A percentile compares a stretch with the other conserved stretches of the same genome.
Conservation (phyloP, 2,797 vertebrate genomes). For the Peromyscus attwateri region DNA sequence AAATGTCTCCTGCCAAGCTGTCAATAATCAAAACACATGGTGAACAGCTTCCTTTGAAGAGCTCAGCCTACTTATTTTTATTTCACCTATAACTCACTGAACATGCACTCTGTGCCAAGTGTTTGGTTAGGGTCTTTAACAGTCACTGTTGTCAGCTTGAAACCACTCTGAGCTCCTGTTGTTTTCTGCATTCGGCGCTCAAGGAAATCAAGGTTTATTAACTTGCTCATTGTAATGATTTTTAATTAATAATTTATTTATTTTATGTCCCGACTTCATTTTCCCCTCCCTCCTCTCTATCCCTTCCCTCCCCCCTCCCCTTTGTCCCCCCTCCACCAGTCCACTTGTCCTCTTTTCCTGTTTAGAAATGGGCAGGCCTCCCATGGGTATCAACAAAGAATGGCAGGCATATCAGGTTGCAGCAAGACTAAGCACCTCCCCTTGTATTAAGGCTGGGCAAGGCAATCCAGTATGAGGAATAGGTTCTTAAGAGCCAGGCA, state of each 20-base stretch:
- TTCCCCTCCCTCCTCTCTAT: background rate
- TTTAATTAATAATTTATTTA: background rate
- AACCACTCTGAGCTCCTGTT: background rate
- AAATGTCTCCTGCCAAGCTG: background rate
- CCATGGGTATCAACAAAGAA: background rate
- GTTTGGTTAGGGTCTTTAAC: background rate
- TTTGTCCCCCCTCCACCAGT: background rate
- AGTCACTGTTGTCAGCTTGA: background rate
- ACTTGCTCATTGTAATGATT: background rate
- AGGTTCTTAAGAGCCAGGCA: background rate
- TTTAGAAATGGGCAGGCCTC: background rate
- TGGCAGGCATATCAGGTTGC: background rate
- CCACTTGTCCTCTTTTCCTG: background rate
- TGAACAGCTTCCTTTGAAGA: slow-evolving; percentile 5
- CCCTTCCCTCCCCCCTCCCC: too few species aligned
- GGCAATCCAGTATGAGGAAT: background rate
- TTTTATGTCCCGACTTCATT: background rate
- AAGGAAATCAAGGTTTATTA: background rate
- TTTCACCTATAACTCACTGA: slow-evolving; percentile 3
- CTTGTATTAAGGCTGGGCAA: background rate
- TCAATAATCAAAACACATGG: slow-evolving; percentile 5
- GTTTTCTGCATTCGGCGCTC: background rate
- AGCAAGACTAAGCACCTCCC: background rate
- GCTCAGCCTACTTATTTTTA: slow-evolving; percentile 35
- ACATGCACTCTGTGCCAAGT: background rate